A percentile compares a stretch with the other conserved stretches of the same genome.
phyloP scores from a whole-genome alignment of 1,140 invertebrate genomes.

The Dendroctonus ponderosae region DNA sequence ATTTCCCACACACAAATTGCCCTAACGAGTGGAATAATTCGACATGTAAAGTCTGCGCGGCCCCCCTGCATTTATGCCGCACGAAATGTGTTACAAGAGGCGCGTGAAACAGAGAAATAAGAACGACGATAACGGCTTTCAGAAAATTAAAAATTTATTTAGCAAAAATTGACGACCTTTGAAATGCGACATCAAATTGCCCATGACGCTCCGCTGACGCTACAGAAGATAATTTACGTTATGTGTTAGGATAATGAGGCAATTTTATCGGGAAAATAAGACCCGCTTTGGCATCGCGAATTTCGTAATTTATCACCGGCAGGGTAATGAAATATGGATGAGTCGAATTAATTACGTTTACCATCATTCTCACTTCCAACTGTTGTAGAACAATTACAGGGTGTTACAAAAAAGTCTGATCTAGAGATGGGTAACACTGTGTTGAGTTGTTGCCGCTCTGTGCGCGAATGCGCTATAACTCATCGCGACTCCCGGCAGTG shows the following conservation, averaged over 20 bases:
- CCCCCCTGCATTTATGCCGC: not conserved
- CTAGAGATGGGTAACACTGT: too few species aligned
- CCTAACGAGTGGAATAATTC: conserved; percentile 37
- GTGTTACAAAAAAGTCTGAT: too few species aligned
- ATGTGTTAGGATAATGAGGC: conserved; percentile 11
- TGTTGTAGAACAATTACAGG: too few species aligned
- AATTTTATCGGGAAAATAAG: conserved; percentile 11
- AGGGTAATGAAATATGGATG: not conserved
- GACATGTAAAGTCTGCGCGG: conserved; percentile 15
- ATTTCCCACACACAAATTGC: conserved; percentile 30
- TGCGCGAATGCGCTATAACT: too few species aligned
- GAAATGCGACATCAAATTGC: conserved; percentile 15
- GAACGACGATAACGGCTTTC: conserved; percentile 9
- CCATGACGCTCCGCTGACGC: conserved; percentile 4
- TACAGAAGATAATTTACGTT: conserved; percentile 16
- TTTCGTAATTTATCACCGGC: conserved; percentile 6
- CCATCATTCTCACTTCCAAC: too few species aligned
- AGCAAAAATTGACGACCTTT: conserved; percentile 14
- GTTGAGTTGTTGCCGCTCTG: too few species aligned
- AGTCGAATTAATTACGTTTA: too few species aligned
- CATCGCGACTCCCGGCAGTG: too few species aligned
- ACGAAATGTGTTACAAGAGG: too few species aligned
- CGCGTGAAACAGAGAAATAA: conserved; percentile 3
- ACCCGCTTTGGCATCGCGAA: not conserved
- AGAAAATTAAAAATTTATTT: conserved; percentile 27